A percentile compares a stretch with the other conserved stretches of the same genome.
Evolutionary conservation across 2,113 vertebrate species (phyloP).

Genomic region (Oryzias melastigma): DNA sequence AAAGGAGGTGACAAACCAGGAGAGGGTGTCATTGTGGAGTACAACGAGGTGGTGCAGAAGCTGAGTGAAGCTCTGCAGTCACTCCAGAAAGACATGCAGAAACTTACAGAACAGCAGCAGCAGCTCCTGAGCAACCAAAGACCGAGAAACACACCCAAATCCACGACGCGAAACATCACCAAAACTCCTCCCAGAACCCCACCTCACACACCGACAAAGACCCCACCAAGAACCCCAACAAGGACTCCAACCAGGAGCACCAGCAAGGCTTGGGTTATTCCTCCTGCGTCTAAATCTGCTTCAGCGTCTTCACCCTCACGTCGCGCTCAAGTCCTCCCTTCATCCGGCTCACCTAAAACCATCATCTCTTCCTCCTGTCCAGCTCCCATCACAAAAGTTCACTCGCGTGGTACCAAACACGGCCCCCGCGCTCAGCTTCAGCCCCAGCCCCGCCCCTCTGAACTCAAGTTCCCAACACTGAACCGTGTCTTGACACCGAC

Average conservation of each 20-base stretch:
- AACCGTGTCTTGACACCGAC: slow-evolving; percentile 83
- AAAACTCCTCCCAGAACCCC: slow-evolving; percentile 43
- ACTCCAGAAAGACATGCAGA: slow-evolving; percentile 89
- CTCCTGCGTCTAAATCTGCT: slow-evolving; percentile 32
- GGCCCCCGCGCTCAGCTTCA: slow-evolving; percentile 52
- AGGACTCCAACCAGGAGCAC: slow-evolving; percentile 48
- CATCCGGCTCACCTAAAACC: slow-evolving; percentile 59
- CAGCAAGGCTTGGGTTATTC: slow-evolving; percentile 79
- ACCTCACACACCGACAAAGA: slow-evolving; percentile 57
- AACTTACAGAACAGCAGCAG: slow-evolving; percentile 88
- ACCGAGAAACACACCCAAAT: slow-evolving; percentile 53
- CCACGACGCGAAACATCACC: slow-evolving; percentile 9
- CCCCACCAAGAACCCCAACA: slow-evolving; percentile 54
- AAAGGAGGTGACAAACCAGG: slow-evolving; percentile 60
- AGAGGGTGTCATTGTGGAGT: slow-evolving; percentile 76
- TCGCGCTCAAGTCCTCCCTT: slow-evolving; percentile 53
- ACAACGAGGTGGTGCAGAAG: slow-evolving; percentile 86
- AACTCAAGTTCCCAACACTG: slow-evolving; percentile 84
- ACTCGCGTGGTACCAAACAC: slow-evolving; percentile 81
- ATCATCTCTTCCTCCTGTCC: slow-evolving; percentile 64
- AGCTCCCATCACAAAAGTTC: slow-evolving; percentile 67
- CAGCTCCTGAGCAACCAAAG: slow-evolving; percentile 80
- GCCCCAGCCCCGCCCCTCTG: slow-evolving; percentile 74
- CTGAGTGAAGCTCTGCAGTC: slow-evolving; percentile 84
- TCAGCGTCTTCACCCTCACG: slow-evolving; percentile 60